Evolutionary conservation across 2,797 vertebrate species (phyloP).

Genomic region (Odontamblyopus rebecca): DNA sequence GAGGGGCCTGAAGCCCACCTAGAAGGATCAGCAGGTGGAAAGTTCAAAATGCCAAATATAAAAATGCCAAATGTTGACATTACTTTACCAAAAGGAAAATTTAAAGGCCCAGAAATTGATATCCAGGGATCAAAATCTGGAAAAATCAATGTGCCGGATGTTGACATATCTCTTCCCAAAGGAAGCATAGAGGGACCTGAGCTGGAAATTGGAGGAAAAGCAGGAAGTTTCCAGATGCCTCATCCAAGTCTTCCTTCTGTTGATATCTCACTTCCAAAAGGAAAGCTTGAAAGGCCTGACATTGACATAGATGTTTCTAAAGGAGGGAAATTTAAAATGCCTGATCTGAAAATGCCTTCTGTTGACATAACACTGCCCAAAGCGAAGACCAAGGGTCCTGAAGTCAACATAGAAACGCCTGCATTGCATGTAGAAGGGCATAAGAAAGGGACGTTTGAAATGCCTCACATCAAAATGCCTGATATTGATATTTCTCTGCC

Average conservation of each 20-base stretch:
- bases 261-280: conserved; percentile 57
- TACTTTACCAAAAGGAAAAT: conserved; percentile 19
- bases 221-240: conserved; percentile 45
- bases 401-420: background rate
- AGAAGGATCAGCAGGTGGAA: too few relatives aligned
- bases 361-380: too few relatives aligned
- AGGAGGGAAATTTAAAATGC: background rate
- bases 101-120: conserved; percentile 32
- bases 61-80: too few relatives aligned
- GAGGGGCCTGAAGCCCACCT: too few relatives aligned
- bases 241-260: conserved; percentile 55
- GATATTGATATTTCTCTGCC: conserved; percentile 62
- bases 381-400: conserved; percentile 24
- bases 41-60: too few relatives aligned
- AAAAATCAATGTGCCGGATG: conserved; percentile 42
- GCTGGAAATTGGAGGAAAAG: conserved; percentile 21
- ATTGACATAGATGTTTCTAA: conserved; percentile 18
- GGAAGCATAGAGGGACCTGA: conserved; percentile 28
- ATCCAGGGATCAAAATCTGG: conserved; percentile 1
- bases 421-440: background rate
- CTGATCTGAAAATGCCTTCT: too few relatives aligned
- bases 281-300: conserved; percentile 36
- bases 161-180: conserved; percentile 60
- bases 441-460: conserved; percentile 36
- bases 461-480: conserved; percentile 64